Conservation (phyloP, 2,797 vertebrate genomes). For the Melanotaenia boesemani region DNA sequence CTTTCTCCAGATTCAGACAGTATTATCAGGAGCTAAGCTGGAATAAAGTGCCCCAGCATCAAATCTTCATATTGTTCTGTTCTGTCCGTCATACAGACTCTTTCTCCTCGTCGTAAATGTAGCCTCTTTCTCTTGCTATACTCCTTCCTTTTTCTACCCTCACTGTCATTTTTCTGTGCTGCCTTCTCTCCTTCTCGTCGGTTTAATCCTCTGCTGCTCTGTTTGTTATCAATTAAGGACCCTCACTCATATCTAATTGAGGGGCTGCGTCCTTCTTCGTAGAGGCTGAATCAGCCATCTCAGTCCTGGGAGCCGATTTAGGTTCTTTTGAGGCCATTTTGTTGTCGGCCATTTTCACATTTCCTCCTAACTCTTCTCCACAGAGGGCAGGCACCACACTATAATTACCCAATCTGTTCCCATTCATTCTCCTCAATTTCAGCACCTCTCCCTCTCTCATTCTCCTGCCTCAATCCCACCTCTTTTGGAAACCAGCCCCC, state of each 20-base stretch:
- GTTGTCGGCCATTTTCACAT: slow-evolving; percentile 80
- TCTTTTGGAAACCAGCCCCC: slow-evolving; percentile 57
- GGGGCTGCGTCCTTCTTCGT: slow-evolving; percentile 54
- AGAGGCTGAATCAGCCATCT: slow-evolving; percentile 58
- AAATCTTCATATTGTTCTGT: slow-evolving; percentile 77
- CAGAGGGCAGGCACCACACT: slow-evolving; percentile 74
- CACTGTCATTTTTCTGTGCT: slow-evolving; percentile 19
- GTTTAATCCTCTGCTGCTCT: slow-evolving; percentile 59
- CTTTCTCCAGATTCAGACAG: slow-evolving; percentile 73
- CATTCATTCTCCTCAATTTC: slow-evolving; percentile 80
- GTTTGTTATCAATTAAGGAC: slow-evolving; percentile 76
- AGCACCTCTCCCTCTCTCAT: slow-evolving; percentile 55
- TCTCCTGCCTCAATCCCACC: slow-evolving; percentile 56
- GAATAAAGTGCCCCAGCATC: slow-evolving; percentile 73
- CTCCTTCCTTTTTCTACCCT: slow-evolving; percentile 2
- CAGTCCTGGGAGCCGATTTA: slow-evolving; percentile 72
- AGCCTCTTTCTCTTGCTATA: slow-evolving; percentile 1
- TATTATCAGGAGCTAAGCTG: slow-evolving; percentile 78
- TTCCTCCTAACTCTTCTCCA: slow-evolving; percentile 70
- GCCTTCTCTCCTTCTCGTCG: slow-evolving; percentile 16
- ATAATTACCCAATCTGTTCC: slow-evolving; percentile 83
- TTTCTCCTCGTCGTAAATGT: slow-evolving; percentile 13
- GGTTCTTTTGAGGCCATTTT: slow-evolving; percentile 77
- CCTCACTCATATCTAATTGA: slow-evolving; percentile 70
- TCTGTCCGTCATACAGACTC: slow-evolving; percentile 57